These are phyloP conservation scores for Turdus rufiventris DNA, from an alignment of 2,113 vertebrate genomes.

Conservation along the genomic window DNA sequence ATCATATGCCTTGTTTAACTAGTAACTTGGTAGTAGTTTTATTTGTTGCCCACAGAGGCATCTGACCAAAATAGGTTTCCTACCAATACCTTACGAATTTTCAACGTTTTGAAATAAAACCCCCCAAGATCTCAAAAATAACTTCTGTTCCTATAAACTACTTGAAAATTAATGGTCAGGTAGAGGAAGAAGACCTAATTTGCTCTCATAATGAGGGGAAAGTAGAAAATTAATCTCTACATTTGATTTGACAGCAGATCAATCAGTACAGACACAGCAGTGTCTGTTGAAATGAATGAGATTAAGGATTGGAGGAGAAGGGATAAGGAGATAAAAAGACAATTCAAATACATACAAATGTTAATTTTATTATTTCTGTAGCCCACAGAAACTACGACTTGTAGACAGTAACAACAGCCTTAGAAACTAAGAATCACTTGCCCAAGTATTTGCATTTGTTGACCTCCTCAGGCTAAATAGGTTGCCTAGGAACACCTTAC, in stretches of 20 bases:
- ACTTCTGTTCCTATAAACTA: not conserved
- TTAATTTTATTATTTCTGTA: not conserved
- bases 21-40: not conserved
- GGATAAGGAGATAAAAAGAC: not conserved
- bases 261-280: not conserved
- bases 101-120: not conserved
- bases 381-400: not conserved
- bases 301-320: not conserved
- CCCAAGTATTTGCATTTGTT: not conserved
- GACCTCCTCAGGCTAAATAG: not conserved
- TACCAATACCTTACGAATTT: not conserved
- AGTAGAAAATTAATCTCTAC: not conserved
- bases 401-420: not conserved
- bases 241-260: not conserved
- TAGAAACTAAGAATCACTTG: not conserved
- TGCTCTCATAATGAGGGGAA: not conserved
- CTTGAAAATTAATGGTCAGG: not conserved
- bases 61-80: not conserved
- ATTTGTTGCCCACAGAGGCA: not conserved
- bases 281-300: not conserved
- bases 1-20: not conserved
- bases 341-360: not conserved
- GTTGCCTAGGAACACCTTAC: slow-evolving; percentile 3
- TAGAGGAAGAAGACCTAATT: not conserved
- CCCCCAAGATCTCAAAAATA: not conserved